phyloP scores from a whole-genome alignment of 2,888 invertebrate genomes.

The Nephrocerus scutellatus region DNA sequence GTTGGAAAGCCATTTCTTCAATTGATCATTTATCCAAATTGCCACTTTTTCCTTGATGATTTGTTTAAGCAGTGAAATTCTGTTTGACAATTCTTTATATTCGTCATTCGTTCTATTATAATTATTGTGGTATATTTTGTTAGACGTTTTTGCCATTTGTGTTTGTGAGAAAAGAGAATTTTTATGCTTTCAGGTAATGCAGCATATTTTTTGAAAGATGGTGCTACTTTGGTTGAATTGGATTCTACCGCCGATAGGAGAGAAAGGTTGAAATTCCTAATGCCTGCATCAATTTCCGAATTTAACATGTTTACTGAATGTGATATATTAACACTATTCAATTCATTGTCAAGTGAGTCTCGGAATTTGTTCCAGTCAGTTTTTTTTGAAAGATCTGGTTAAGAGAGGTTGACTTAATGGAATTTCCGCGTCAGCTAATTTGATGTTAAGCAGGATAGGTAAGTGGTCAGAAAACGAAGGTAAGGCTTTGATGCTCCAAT shows the following conservation, averaged over 20 bases:
- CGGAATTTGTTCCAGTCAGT: background rate
- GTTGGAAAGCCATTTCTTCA: background rate
- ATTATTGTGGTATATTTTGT: slow-evolving; percentile 2
- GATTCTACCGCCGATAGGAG: no score
- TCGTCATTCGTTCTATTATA: background rate
- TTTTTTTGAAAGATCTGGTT: no score
- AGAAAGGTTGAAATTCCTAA: no score
- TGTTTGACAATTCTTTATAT: slow-evolving; percentile 3
- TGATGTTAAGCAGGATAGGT: background rate
- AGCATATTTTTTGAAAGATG: slow-evolving; percentile 3
- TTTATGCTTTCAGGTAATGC: background rate
- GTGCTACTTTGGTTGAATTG: no score
- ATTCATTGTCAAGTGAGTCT: background rate
- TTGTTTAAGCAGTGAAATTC: background rate
- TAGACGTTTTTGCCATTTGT: slow-evolving; percentile 5
- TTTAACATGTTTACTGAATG: background rate
- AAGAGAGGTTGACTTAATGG: background rate
- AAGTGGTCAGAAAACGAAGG: slow-evolving; percentile 4
- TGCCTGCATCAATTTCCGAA: background rate
- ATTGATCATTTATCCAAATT: background rate
- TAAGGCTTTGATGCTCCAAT: background rate
- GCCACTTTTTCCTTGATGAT: background rate
- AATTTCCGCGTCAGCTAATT: background rate
- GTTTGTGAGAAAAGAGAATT: background rate
- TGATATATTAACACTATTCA: no score